Evolutionary conservation across 2,888 invertebrate species (phyloP), one percentile per base, ranked within the genome.

Genomic region (Tetranychus truncatus): DNA sequence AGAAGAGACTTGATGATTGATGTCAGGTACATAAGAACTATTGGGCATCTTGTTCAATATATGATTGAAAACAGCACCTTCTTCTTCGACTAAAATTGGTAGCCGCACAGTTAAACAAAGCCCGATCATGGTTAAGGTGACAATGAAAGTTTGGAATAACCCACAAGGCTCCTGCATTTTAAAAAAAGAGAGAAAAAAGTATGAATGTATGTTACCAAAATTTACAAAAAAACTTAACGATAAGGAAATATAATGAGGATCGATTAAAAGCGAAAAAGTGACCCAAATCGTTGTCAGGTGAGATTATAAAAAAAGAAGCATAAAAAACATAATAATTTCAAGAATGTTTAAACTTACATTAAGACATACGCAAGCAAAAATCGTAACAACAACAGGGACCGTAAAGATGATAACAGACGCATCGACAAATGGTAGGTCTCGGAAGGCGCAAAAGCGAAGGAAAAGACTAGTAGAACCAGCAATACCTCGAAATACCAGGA

Each of bases 321-420:
- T 15, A 8, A 8, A 46, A 46, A 46, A 46, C 3, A 15, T 46
- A 15, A 46, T 11, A 69, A 24, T 66, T 66, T 66, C 2, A 20
- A 66, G 20, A 20, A 69, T 69, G 20, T 18, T 69, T 69, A 20
- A 6, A 75, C 71, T 75, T 44, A 76, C 76, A 55, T 91, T 91
- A n/a, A 93, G 85, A 82, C 92, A 91, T 34, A 82, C 79, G 67
- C 82, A 80, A 0, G 82, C 82, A 75, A 82, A 82, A 80, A 94
- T 88, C 71, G 91, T 90, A 66, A 93, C 93, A 84, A 94, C 93
- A 65, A 94, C 92, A 1, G 93, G 93, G 67, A 92, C 92, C 66
- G 92, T 92, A 83, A 93, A 93, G 45, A 93, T 91, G 78, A 92
- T 90, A 3, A 92, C 91, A 8, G 91, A 91, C 34, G 93, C 92